These are phyloP conservation scores for Pseudorectes ferrugineus DNA, from an alignment of 2,113 vertebrate genomes.

Conservation along the genomic window DNA sequence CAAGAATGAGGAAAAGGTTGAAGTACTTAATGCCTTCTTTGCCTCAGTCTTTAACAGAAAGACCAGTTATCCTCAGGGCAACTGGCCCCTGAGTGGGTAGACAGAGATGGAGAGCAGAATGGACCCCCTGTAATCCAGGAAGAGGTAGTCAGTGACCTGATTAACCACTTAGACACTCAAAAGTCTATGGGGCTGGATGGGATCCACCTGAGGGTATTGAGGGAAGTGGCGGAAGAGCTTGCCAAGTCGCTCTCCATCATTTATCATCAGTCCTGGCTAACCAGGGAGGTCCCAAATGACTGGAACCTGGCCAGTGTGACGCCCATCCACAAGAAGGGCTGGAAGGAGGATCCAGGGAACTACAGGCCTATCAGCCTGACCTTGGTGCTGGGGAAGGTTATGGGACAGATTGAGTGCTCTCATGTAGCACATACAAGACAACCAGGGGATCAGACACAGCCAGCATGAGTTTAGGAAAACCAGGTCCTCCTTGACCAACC, in stretches of 20 bases:
- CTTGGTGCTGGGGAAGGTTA: background rate
- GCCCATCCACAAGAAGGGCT: background rate
- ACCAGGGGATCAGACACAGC: background rate
- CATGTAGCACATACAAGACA: background rate
- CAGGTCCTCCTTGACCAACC: background rate
- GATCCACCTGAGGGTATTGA: background rate
- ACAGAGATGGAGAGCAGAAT: background rate
- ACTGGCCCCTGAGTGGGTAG: background rate
- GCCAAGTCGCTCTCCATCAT: background rate
- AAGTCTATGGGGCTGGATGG: background rate
- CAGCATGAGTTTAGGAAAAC: background rate
- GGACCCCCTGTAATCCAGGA: background rate
- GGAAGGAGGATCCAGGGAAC: background rate
- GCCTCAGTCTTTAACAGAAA: background rate
- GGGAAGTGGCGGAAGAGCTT: background rate
- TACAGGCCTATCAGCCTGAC: background rate
- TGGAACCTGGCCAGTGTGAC: background rate
- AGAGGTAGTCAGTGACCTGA: background rate
- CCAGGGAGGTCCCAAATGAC: background rate
- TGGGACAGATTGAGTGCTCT: background rate
- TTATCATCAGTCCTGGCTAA: background rate
- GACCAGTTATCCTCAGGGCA: background rate
- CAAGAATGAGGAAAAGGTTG: background rate
- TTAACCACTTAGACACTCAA: background rate
- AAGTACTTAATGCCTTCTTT: background rate